Evolutionary conservation across 2,797 vertebrate genomes (phyloP).

Genomic region (Pangasius krempfi): DNA sequence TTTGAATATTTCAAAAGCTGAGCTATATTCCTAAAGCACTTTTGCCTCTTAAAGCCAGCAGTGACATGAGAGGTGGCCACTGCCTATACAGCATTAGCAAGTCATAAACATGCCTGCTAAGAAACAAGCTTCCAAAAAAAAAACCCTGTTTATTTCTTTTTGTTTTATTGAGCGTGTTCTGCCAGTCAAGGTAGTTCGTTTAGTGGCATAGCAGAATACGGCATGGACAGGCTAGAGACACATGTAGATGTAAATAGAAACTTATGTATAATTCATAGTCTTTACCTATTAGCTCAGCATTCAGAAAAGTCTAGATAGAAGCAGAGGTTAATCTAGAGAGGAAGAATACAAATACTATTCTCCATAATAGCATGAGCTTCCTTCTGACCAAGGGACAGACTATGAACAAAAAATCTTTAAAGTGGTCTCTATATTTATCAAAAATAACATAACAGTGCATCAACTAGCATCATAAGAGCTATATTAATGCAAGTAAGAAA

Average conservation of each 20-base stretch:
- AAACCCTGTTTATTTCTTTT: neutral
- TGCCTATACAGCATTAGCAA: constrained; percentile 36
- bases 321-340: neutral
- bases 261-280: neutral
- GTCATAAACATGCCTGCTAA: neutral
- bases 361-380: neutral
- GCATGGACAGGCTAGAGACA: too few relatives aligned
- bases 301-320: neutral
- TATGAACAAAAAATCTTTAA: neutral
- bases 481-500: neutral
- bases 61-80: constrained; percentile 59
- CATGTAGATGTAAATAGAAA: neutral
- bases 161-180: neutral
- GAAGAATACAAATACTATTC: neutral
- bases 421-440: neutral
- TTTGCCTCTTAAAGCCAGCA: constrained; percentile 61
- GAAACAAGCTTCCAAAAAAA: neutral
- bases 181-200: neutral
- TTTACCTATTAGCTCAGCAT: neutral
- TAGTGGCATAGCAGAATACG: neutral
- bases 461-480: neutral
- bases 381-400: neutral
- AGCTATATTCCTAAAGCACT: constrained; percentile 67
- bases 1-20: constrained; percentile 72
- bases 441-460: neutral